Evolutionary conservation across 2,797 vertebrate species (phyloP).

Genomic region (Parauchenoglanis ngamensis): DNA sequence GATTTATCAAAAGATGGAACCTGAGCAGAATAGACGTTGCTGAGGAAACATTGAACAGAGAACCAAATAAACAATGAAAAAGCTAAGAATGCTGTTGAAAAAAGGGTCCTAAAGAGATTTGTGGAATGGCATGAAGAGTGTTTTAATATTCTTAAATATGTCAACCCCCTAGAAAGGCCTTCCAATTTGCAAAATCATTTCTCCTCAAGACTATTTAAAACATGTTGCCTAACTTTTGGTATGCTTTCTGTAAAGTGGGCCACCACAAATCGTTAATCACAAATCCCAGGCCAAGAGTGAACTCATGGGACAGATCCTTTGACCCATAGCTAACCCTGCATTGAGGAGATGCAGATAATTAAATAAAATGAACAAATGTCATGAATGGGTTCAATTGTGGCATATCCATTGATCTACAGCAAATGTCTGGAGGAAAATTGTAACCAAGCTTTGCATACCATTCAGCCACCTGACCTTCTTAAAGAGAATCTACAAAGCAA

Average conservation of each 20-base stretch:
- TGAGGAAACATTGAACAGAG: slow-evolving; percentile 1
- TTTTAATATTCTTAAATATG: neutral
- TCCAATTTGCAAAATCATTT: neutral
- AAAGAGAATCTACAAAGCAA: neutral
- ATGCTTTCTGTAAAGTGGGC: neutral
- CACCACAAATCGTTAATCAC: slow-evolving; percentile 3
- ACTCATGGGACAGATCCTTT: slow-evolving; percentile 31
- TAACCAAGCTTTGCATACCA: neutral
- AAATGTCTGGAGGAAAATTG: slow-evolving; percentile 47
- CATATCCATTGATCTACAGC: neutral
- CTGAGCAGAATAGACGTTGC: slow-evolving; percentile 20
- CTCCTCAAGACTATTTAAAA: neutral
- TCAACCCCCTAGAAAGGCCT: neutral
- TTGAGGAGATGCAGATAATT: slow-evolving; percentile 1
- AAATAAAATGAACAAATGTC: slow-evolving; percentile 54
- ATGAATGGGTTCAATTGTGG: slow-evolving; percentile 38
- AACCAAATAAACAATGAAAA: slow-evolving; percentile 33
- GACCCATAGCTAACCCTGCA: slow-evolving; percentile 36
- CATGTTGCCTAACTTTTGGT: neutral
- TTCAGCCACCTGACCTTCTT: slow-evolving; percentile 33
- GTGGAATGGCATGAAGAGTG: neutral
- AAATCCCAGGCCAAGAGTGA: slow-evolving; percentile 5
- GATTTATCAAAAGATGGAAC: slow-evolving; percentile 25
- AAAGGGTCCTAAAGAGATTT: neutral
- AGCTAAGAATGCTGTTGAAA: neutral